phyloP scores from a whole-genome alignment of 2,797 vertebrate genomes.

The Chelon labrosus region DNA sequence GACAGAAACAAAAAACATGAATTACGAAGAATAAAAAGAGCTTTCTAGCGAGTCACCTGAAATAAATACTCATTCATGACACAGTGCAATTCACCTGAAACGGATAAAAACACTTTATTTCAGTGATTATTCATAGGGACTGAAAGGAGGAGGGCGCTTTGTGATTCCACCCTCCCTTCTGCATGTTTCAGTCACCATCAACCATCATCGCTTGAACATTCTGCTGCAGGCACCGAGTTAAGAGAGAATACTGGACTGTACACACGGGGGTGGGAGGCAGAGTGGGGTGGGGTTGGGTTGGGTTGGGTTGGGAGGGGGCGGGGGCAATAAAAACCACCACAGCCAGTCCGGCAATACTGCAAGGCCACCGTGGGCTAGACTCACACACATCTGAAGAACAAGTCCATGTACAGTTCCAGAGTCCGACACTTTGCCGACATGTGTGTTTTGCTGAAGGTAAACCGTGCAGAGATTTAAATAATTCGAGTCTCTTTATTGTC shows the following conservation, averaged over 20 bases:
- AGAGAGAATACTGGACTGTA: slow-evolving; percentile 87
- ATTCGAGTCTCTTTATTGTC: slow-evolving; percentile 55
- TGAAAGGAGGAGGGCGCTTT: slow-evolving; percentile 56
- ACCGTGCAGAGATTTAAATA: slow-evolving; percentile 80
- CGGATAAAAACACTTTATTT: slow-evolving; percentile 89
- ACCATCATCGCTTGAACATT: slow-evolving; percentile 68
- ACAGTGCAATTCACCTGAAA: slow-evolving; percentile 64
- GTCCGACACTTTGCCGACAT: slow-evolving; percentile 45
- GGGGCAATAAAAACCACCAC: slow-evolving; percentile 77
- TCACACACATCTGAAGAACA: slow-evolving; percentile 66
- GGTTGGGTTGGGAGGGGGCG: too few relatives aligned
- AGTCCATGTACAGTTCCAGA: slow-evolving; percentile 62
- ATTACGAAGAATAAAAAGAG: not conserved
- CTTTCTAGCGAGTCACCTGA: not conserved
- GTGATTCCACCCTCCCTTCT: slow-evolving; percentile 62
- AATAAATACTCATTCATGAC: slow-evolving; percentile 52
- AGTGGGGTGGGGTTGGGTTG: too few relatives aligned
- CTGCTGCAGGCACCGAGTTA: slow-evolving; percentile 84
- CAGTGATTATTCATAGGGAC: slow-evolving; percentile 76
- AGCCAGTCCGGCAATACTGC: slow-evolving; percentile 83
- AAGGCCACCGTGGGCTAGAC: slow-evolving; percentile 80
- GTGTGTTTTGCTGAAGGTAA: slow-evolving; percentile 68
- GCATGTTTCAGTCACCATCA: slow-evolving; percentile 73
- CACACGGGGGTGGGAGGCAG: slow-evolving; percentile 48
- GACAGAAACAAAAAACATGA: slow-evolving; percentile 17